Percentiles rank a stretch among this genome's conserved stretches.
Evolutionary conservation across 2,888 invertebrate genomes (phyloP).

Genomic region (Isoperla grammatica): DNA sequence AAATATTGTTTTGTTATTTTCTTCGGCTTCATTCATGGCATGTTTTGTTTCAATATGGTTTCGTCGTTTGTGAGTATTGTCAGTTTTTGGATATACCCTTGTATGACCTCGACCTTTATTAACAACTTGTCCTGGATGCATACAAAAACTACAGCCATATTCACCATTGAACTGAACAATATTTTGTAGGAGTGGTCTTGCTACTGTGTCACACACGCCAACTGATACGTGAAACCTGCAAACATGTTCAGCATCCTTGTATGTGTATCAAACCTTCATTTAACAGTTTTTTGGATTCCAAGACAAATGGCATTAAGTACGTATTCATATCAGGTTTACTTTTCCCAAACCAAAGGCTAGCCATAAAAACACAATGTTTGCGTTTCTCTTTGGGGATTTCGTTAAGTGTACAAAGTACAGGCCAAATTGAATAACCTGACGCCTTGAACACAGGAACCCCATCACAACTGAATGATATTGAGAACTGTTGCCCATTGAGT

Average conservation of each 20-base stretch:
- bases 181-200: constrained; percentile 17
- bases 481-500: too few species aligned
- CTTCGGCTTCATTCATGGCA: constrained; percentile 11
- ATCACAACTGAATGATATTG: constrained; percentile 2
- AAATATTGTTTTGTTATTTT: not conserved
- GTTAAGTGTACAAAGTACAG: constrained; percentile 3
- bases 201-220: constrained; percentile 21
- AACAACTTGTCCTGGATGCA: constrained; percentile 21
- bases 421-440: not conserved
- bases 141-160: constrained; percentile 28
- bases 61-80: constrained; percentile 12
- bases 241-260: not conserved
- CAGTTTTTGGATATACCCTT: constrained; percentile 28
- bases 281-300: not conserved
- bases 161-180: constrained; percentile 24
- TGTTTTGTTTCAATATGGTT: constrained; percentile 15
- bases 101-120: constrained; percentile 26
- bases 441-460: constrained; percentile 10
- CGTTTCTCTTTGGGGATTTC: not conserved
- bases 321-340: not conserved
- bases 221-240: not conserved
- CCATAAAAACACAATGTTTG: not conserved
- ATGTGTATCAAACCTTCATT: not conserved
- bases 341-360: constrained; percentile 1
- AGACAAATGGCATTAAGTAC: not conserved